These are phyloP conservation scores for Eupithecia pulchellata DNA, from an alignment of 2,888 invertebrate species.

Conservation along the genomic window DNA sequence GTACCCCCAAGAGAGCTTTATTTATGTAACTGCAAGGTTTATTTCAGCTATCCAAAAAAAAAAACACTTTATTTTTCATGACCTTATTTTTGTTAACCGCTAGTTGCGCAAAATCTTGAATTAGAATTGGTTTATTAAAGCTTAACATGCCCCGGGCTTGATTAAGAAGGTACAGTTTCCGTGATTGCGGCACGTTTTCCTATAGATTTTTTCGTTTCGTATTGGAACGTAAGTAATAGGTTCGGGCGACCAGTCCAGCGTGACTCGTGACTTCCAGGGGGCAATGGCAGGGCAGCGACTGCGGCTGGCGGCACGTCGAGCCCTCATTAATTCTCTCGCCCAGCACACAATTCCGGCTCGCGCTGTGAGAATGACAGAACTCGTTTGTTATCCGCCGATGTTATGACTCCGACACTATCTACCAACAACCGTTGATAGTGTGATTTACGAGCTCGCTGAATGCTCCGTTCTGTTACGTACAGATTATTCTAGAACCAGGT, in stretches of 20 bases:
- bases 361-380: slow-evolving; percentile 71
- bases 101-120: slow-evolving; percentile 29
- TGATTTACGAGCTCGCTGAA: slow-evolving; percentile 51
- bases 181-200: slow-evolving; percentile 21
- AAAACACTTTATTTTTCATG: slow-evolving; percentile 49
- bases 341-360: slow-evolving; percentile 59
- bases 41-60: slow-evolving; percentile 52
- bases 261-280: slow-evolving; percentile 17
- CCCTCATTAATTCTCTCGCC: slow-evolving; percentile 67
- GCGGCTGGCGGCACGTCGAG: slow-evolving; percentile 52
- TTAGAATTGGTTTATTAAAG: slow-evolving; percentile 26
- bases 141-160: slow-evolving; percentile 34
- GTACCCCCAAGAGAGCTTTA: slow-evolving; percentile 52
- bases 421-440: slow-evolving; percentile 62
- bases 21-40: slow-evolving; percentile 60
- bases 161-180: slow-evolving; percentile 26
- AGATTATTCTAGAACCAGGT: slow-evolving; percentile 48
- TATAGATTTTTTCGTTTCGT: slow-evolving; percentile 28
- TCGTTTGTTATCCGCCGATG: slow-evolving; percentile 71
- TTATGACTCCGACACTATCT: slow-evolving; percentile 67
- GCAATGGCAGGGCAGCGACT: slow-evolving; percentile 46
- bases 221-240: slow-evolving; percentile 37
- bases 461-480: slow-evolving; percentile 47
- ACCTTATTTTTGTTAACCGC: slow-evolving; percentile 26
- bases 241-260: slow-evolving; percentile 24